Evolutionary conservation across 2,113 vertebrate genomes (phyloP).

Genomic region (Andinoacara biseriatus): DNA sequence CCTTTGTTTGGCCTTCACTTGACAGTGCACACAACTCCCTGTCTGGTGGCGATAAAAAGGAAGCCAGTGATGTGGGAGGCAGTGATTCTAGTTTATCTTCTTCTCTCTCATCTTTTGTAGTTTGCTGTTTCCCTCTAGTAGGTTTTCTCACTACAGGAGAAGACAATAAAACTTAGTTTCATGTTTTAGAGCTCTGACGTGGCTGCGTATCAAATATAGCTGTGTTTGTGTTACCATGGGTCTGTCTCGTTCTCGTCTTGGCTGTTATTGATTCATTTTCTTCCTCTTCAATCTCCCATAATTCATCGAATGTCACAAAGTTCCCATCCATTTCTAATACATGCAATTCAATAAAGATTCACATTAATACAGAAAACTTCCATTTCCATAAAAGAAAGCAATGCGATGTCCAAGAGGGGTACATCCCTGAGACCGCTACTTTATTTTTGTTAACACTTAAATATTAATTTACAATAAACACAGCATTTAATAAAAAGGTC

Average conservation of each 20-base stretch:
- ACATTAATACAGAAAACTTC: background rate
- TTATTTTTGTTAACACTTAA: background rate
- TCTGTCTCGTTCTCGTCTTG: background rate
- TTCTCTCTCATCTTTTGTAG: background rate
- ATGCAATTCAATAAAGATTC: background rate
- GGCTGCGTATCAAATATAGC: background rate
- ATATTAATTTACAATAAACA: background rate
- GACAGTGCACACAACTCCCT: background rate
- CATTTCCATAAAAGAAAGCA: background rate
- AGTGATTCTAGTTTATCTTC: background rate
- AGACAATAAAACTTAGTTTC: background rate
- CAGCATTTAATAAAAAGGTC: background rate
- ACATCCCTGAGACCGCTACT: background rate
- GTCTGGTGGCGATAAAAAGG: background rate
- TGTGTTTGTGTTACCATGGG: background rate
- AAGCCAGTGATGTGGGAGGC: background rate
- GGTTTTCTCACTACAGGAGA: conserved; percentile 2
- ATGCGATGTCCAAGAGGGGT: background rate
- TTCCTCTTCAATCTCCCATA: background rate
- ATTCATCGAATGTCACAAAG: background rate
- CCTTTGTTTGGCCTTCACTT: background rate
- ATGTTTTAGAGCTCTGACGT: background rate
- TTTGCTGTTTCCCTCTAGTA: background rate
- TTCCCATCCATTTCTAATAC: background rate
- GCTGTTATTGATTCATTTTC: background rate